These are phyloP conservation scores for Setipinna tenuifilis DNA, from an alignment of 2,797 vertebrate genomes.

Conservation along the genomic window DNA sequence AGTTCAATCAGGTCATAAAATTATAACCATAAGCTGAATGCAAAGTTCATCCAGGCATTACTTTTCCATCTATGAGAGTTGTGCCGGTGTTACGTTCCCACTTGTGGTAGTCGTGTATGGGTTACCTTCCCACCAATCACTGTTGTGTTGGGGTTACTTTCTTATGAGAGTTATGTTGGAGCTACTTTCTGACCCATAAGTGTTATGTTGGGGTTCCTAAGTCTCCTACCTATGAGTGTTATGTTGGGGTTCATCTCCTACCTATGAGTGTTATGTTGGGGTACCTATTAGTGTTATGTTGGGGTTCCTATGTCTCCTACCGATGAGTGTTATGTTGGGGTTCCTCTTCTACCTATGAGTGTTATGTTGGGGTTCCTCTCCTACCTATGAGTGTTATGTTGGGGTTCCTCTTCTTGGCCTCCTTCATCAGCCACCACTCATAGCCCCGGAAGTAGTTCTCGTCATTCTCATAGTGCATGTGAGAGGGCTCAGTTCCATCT, in stretches of 20 bases:
- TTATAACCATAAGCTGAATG: no score
- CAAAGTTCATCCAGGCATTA: no score
- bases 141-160: no score
- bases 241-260: constrained; percentile 46
- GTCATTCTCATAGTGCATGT: constrained; percentile 94
- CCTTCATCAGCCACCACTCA: constrained; percentile 99
- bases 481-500: constrained; percentile 97
- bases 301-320: not conserved
- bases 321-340: not conserved
- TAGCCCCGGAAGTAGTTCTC: constrained; percentile 96
- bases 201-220: no score
- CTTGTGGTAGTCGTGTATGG: no score
- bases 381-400: constrained; percentile 58
- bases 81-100: no score
- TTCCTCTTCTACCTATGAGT: not conserved
- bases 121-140: no score
- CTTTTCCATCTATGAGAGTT: no score
- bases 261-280: constrained; percentile 66
- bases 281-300: constrained; percentile 71
- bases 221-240: no score
- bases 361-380: not conserved
- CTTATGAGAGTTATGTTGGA: no score
- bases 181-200: no score
- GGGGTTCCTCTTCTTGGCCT: constrained; percentile 95
- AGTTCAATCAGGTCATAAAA: no score